A percentile compares a stretch with the other conserved stretches of the same genome.
phyloP scores from a whole-genome alignment of 2,113 vertebrate genomes.

The Chloropsis hardwickii region DNA sequence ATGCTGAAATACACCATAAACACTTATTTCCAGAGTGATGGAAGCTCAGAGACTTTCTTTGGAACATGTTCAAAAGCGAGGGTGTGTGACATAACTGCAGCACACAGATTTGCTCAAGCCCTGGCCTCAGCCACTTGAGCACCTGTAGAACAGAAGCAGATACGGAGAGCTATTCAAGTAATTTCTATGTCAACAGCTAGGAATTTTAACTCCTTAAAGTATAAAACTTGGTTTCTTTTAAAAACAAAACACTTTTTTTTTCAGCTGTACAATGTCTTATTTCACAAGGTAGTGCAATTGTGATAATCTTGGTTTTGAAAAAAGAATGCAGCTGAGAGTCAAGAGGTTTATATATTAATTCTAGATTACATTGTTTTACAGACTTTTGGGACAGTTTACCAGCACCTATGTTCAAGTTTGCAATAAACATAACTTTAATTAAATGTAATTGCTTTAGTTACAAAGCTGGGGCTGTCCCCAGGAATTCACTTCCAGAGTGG shows the following conservation, averaged over 20 bases:
- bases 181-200: neutral
- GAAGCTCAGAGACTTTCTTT: neutral
- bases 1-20: neutral
- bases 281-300: neutral
- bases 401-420: no score
- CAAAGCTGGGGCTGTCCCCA: rapidly evolving
- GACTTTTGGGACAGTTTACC: neutral
- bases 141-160: neutral
- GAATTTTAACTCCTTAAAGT: neutral
- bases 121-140: neutral
- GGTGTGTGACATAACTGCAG: neutral
- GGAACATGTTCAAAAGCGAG: rapidly evolving
- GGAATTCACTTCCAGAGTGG: neutral
- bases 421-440: neutral
- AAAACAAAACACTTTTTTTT: neutral
- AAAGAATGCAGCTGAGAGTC: neutral
- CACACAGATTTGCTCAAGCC: neutral
- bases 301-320: neutral
- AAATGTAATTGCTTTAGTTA: neutral
- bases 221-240: neutral
- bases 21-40: neutral
- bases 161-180: neutral
- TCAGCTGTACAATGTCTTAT: neutral
- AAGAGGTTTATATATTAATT: neutral
- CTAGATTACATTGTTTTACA: neutral